These are phyloP conservation scores for Dicaeum eximium DNA, from an alignment of 2,113 vertebrate genomes.

Conservation along the genomic window DNA sequence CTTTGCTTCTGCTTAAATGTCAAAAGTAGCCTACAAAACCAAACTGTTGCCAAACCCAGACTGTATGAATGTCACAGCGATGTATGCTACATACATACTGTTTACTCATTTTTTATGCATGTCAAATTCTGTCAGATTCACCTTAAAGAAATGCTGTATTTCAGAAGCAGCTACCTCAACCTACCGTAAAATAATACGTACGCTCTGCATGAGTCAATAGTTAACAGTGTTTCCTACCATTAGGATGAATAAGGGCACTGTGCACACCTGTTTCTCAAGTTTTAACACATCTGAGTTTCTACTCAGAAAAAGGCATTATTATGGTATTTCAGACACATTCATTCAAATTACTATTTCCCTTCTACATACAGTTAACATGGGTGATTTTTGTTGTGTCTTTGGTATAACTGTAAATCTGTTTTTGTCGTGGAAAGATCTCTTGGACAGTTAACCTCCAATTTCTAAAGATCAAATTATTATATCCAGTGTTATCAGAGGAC, in stretches of 20 bases:
- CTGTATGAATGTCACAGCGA: conserved; percentile 62
- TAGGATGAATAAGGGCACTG: background rate
- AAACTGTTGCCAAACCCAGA: conserved; percentile 48
- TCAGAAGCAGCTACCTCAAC: conserved; percentile 21
- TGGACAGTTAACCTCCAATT: background rate
- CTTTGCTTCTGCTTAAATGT: conserved; percentile 64
- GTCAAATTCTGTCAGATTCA: conserved; percentile 65
- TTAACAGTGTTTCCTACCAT: background rate
- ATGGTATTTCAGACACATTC: background rate
- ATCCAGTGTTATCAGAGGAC: background rate
- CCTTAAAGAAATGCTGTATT: conserved; percentile 48
- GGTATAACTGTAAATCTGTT: background rate
- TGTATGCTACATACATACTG: background rate
- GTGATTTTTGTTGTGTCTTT: background rate
- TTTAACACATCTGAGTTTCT: background rate
- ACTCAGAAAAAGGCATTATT: background rate
- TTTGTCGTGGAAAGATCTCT: background rate
- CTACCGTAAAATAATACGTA: conserved; percentile 26
- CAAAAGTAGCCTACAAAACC: conserved; percentile 56
- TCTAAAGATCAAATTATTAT: background rate
- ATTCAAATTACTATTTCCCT: background rate
- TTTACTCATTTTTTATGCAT: conserved; percentile 14
- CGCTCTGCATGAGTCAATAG: conserved; percentile 11
- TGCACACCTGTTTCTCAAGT: background rate
- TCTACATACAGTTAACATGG: background rate